A percentile compares a stretch with the other conserved stretches of the same genome.
Conservation (phyloP, 1,140 invertebrate species). For the Cotesia typhae region DNA sequence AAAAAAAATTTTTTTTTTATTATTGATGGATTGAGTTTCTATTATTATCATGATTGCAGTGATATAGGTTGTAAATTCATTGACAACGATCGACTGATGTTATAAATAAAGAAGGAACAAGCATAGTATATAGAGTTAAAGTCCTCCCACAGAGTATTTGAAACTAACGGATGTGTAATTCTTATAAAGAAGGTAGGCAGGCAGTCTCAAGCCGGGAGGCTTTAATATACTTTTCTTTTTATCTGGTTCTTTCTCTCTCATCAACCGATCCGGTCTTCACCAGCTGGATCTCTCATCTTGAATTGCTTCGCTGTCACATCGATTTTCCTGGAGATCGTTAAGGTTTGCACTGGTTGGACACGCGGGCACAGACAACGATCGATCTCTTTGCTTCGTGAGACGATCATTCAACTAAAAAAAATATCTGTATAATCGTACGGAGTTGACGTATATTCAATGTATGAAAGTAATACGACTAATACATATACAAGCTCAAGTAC, state of each 20-base stretch:
- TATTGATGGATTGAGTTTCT: neutral
- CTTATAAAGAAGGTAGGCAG: slow-evolving; percentile 41
- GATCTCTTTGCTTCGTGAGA: slow-evolving; percentile 25
- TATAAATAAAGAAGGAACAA: slow-evolving; percentile 39
- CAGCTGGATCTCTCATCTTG: slow-evolving; percentile 34
- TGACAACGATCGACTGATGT: slow-evolving; percentile 32
- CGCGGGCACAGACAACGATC: slow-evolving; percentile 22
- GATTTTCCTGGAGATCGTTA: slow-evolving; percentile 40
- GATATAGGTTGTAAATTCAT: slow-evolving; percentile 32
- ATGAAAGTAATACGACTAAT: slow-evolving; percentile 1
- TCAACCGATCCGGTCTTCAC: slow-evolving; percentile 33
- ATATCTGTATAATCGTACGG: neutral
- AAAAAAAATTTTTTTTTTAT: neutral
- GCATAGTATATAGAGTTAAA: slow-evolving; percentile 13
- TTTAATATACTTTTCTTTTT: slow-evolving; percentile 26
- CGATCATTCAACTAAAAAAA: slow-evolving; percentile 2
- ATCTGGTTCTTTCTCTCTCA: neutral
- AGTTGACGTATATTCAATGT: neutral
- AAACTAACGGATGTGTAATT: slow-evolving; percentile 46
- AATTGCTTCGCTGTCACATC: slow-evolving; percentile 38
- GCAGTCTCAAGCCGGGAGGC: slow-evolving; percentile 34
- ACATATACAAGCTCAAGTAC: neutral
- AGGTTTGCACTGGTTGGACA: slow-evolving; percentile 6
- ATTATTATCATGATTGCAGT: neutral
- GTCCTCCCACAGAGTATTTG: slow-evolving; percentile 35